Base-by-base conservation (phyloP, 2,113 vertebrate species). In the Coryphaenoides rupestris region DNA sequence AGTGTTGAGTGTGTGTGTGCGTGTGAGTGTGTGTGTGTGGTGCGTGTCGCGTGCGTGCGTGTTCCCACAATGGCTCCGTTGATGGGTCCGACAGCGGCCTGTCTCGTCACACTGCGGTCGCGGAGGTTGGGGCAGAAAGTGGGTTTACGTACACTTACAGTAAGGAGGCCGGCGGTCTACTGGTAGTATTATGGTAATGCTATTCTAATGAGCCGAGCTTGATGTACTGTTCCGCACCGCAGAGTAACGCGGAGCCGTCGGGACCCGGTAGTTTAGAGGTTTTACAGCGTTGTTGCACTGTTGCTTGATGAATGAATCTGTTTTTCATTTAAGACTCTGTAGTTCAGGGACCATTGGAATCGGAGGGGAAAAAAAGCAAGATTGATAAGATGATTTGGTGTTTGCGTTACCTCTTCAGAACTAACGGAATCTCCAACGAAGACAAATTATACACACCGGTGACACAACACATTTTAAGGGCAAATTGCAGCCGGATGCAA, bases 151-250 rank as follows among this genome's bases (percentile, higher is more conserved):
- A 54, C 14, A 21, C 46, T 26, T 50, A 26, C 58, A 61, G 53
- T 14, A 21, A n/a, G 53, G 19, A n/a, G n/a, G n/a, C 53, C 5
- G 7, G 14, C 64, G 24, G 13, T 19, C 58, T 19, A 47, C 7
- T 47, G 16, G 68, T 40, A 13, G 13, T 40, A 52, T 26, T 56
- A n/a, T 63, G 26, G 47, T 55, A 63, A 28, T 58, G 57, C 55
- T 46, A 64, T 63, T 76, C 60, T 72, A 70, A 84, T 69, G 55
- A 55, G 54, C 54, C 63, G 55, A 53, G 54, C 60, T 46, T 59
- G 58, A 2, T 21, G 50, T 33, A 3, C 10, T 57, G 22, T 2
- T 40, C n/a, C 23, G 24, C 3, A 28, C 15, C n/a, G 16, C 68
- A 50, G 16, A 63, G 55, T 67, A 54, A 73, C 65, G 68, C 40